These are phyloP conservation scores for Hexactinellida sp. DNA, from an alignment of 37 sponge, comb jelly and placozoan species.

Conservation along the genomic window DNA sequence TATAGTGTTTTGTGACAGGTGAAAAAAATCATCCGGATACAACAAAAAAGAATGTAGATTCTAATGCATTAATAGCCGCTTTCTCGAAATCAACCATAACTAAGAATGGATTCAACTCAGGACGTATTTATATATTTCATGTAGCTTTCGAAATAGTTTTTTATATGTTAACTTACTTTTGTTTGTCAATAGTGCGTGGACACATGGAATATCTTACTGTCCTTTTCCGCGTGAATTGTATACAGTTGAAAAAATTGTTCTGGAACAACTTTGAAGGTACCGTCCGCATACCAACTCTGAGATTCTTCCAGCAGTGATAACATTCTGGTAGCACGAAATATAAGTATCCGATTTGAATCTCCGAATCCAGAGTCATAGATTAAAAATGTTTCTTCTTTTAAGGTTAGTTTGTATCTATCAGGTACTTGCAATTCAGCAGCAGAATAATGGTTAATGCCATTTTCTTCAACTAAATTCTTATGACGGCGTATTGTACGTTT, in stretches of 20 bases:
- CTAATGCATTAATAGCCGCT: conserved; percentile 15
- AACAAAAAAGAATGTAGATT: conserved; percentile 1
- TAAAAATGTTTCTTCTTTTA: too few relatives aligned
- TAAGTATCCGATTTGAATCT: neutral
- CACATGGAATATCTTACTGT: neutral
- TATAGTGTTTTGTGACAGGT: neutral
- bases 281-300: too few relatives aligned
- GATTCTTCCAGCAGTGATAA: too few relatives aligned
- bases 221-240: neutral
- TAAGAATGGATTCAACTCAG: conserved; percentile 13
- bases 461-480: conserved; percentile 15
- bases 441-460: too few relatives aligned
- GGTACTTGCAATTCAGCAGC: too few relatives aligned
- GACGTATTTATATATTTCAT: conserved; percentile 1
- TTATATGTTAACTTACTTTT: conserved; percentile 3
- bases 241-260: too few relatives aligned
- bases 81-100: conserved; percentile 3
- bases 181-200: conserved; percentile 9
- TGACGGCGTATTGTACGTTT: conserved; percentile 15
- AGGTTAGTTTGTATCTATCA: too few relatives aligned
- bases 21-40: conserved; percentile 4
- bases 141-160: neutral
- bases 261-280: too few relatives aligned
- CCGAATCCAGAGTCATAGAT: too few relatives aligned
- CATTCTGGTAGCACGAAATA: neutral